Evolutionary conservation across 1,140 invertebrate genomes (phyloP).

Genomic region (Brachystomella parvula): DNA sequence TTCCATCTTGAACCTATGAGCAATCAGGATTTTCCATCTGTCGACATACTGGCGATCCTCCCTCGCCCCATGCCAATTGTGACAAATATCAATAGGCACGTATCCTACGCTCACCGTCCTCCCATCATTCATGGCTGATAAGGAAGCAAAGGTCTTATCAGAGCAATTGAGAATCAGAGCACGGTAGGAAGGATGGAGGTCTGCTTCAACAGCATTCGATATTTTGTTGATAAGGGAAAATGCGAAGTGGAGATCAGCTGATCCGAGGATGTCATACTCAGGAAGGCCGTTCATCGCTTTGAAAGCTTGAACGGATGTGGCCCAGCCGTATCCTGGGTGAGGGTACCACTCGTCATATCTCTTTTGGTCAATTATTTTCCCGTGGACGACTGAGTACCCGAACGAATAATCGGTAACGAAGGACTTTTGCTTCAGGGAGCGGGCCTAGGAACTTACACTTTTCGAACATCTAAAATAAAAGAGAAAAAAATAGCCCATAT

Average conservation of each 20-base stretch:
- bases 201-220: conserved; percentile 14
- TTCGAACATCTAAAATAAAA: conserved; percentile 13
- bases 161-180: conserved; percentile 7
- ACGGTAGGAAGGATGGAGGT: background rate
- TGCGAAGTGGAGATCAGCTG: conserved; percentile 23
- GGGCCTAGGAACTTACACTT: conserved; percentile 21
- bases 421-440: background rate
- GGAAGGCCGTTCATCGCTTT: background rate
- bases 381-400: conserved; percentile 20
- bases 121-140: background rate
- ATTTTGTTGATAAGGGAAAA: conserved; percentile 19
- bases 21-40: conserved; percentile 21
- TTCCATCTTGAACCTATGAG: conserved; percentile 11
- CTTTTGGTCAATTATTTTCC: conserved; percentile 21
- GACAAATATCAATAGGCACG: conserved; percentile 17
- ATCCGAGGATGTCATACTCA: conserved; percentile 20
- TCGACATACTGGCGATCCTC: conserved; percentile 21
- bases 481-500: background rate
- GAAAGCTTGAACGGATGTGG: conserved; percentile 10
- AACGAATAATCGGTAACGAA: conserved; percentile 17
- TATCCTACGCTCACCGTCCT: conserved; percentile 6
- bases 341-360: conserved; percentile 28
- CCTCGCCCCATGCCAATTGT: conserved; percentile 22
- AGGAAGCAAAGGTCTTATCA: background rate
- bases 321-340: conserved; percentile 24